Conservation (phyloP, 2,797 vertebrate genomes). For the Pristis pectinata region DNA sequence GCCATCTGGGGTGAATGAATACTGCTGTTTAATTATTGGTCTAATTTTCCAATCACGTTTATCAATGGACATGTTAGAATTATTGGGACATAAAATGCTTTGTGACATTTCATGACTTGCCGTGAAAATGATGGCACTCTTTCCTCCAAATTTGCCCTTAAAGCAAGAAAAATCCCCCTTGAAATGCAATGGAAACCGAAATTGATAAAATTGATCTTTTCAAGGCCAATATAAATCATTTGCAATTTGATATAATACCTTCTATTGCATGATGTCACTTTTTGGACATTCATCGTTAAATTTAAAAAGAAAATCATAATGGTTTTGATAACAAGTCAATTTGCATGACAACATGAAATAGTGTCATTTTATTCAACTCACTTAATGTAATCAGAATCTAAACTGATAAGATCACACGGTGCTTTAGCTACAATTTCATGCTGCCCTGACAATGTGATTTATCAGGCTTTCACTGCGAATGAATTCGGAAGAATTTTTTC, state of each 20-base stretch:
- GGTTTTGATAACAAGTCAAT: not conserved
- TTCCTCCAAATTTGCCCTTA: not conserved
- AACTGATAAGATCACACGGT: not conserved
- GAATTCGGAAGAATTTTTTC: constrained; percentile 5
- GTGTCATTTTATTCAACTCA: constrained; percentile 18
- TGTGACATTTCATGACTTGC: not conserved
- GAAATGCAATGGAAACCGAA: not conserved
- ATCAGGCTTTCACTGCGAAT: not conserved
- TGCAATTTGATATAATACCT: not conserved
- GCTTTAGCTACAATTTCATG: constrained; percentile 6
- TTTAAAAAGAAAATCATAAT: not conserved
- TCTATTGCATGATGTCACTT: not conserved
- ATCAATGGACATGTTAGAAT: not conserved
- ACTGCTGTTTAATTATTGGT: not conserved
- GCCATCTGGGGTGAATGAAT: not conserved
- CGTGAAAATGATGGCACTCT: not conserved
- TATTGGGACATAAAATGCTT: not conserved
- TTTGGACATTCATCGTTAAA: not conserved
- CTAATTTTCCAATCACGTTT: not conserved
- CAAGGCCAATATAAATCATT: not conserved
- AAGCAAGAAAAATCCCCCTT: not conserved
- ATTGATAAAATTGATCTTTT: not conserved
- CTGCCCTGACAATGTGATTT: not conserved
- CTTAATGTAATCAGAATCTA: not conserved
- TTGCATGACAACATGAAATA: not conserved